phyloP scores from a whole-genome alignment of 2,113 vertebrate species.

The Actenoides lindsayi region DNA sequence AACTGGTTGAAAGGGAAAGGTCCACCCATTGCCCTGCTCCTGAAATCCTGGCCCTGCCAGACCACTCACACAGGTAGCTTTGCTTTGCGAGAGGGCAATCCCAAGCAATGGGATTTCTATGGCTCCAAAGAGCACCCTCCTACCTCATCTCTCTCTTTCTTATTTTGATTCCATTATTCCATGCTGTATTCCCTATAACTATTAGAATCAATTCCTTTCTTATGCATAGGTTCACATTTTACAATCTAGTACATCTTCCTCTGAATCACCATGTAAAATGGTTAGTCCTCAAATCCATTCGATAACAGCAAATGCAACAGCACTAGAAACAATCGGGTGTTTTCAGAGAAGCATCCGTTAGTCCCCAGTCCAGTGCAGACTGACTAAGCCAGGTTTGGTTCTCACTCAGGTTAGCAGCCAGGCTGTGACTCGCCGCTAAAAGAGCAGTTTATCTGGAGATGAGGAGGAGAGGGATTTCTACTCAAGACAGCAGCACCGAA shows the following conservation, averaged over 20 bases:
- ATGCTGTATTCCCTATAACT: not conserved
- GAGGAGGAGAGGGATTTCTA: not conserved
- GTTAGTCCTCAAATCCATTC: not conserved
- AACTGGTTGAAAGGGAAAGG: accelerated
- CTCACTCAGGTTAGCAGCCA: not conserved
- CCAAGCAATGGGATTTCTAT: not conserved
- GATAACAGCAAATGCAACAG: not conserved
- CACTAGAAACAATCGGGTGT: accelerated
- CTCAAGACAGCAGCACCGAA: too few species aligned
- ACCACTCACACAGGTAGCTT: accelerated
- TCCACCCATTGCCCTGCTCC: not conserved
- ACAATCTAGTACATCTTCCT: not conserved
- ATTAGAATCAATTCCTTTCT: not conserved
- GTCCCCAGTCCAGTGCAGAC: accelerated
- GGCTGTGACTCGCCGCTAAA: not conserved
- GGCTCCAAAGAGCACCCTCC: not conserved
- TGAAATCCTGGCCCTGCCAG: accelerated
- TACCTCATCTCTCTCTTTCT: not conserved
- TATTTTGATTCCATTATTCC: not conserved
- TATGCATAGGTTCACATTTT: not conserved
- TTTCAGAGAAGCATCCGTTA: not conserved
- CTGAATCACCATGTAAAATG: not conserved
- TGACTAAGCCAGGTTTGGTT: not conserved
- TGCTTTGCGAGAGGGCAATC: accelerated
- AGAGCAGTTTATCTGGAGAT: accelerated